Evolutionary conservation across 2,113 vertebrate species (phyloP), one percentile per base, ranked within the genome.

Genomic region (Notiomystis cincta): DNA sequence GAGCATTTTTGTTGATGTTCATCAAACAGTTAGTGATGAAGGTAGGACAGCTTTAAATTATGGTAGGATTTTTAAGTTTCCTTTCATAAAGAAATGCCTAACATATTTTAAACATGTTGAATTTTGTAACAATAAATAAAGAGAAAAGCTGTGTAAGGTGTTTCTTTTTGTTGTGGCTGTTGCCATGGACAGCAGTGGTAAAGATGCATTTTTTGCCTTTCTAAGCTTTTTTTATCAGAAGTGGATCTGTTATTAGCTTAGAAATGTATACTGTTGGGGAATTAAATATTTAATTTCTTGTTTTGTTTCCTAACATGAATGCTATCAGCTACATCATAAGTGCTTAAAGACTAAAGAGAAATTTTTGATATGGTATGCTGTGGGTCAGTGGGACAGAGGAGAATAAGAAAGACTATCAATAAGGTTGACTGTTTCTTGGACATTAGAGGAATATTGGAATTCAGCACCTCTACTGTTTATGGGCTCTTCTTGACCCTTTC

Each of bases 11-110:
- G 69, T 91, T 99, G 96, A 97, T 99, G 97, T 99, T 99, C 92
- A 97, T 99, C 92, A 99, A 99, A 70, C 99, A 99, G 71, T 98
- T 99, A 40, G 99, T 99, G 70, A 99, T 99, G 98, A 99, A 99
- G 99, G 99, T 99, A 95, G 87, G 97, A 19, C 38, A 60, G 37
- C 17, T 88, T 54, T 17, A 61, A 66, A 38, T 66, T 30, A 19
- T 23, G 16, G 6, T 25, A n/a, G 13, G 27, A 8, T 92, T 31
- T 82, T 78, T 28, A 22, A 21, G 9, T 56, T 81, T 50, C 4
- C 24, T 90, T 53, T 76, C 23, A 10, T 42, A 15, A 89, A 44
- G 28, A 75, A 82, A 33, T 72, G 18, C 15, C 6, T 13, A 67
- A 16, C 19, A 3, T 62, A 13, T 7, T 84, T 70, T 47, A 73